These are phyloP conservation scores for Onychomys leucogaster DNA, from an alignment of 2,797 vertebrate genomes.

Conservation along the genomic window DNA sequence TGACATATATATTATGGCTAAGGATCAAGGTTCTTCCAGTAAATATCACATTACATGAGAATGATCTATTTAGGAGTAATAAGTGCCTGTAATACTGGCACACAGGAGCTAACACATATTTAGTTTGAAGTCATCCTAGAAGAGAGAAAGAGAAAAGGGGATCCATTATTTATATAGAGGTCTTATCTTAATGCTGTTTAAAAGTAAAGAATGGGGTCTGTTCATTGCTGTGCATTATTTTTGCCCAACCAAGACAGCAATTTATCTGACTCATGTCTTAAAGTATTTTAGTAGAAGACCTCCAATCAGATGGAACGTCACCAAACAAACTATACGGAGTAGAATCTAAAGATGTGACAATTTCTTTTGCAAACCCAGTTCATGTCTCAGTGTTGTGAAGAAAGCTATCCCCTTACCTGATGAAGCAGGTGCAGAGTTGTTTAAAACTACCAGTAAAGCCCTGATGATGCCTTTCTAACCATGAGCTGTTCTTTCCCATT, in stretches of 20 bases:
- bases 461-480: neutral
- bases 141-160: neutral
- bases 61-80: neutral
- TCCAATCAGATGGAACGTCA: neutral
- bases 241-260: neutral
- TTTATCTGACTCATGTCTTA: neutral
- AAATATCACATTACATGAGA: no score
- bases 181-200: neutral
- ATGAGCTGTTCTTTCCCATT: neutral
- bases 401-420: neutral
- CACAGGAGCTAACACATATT: neutral
- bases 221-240: neutral
- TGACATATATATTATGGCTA: neutral
- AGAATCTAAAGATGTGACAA: neutral
- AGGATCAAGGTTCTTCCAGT: neutral
- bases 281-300: neutral
- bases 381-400: neutral
- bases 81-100: neutral
- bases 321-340: neutral
- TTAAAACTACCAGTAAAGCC: neutral
- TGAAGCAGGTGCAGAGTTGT: neutral
- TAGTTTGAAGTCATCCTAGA: neutral
- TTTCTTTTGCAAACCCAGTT: neutral
- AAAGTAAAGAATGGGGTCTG: neutral
- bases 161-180: neutral